Base-by-base conservation (phyloP, 2,888 invertebrate genomes). In the Tenodera sinensis region DNA sequence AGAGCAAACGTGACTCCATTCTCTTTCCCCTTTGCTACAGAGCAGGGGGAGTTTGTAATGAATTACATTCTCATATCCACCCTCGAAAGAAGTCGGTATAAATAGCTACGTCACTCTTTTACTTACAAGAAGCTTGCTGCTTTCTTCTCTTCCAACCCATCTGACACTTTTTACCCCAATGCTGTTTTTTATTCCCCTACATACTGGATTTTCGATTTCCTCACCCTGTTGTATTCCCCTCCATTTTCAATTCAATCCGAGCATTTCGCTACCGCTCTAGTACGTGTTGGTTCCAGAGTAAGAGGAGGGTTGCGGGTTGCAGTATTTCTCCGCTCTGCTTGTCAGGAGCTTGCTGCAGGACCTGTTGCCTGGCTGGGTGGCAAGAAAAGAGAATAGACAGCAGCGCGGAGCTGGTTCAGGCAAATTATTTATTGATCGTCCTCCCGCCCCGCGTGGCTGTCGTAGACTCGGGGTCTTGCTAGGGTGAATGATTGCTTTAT, bases 361-460 rank as follows among this genome's bases (percentile, higher is more conserved):
- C 42, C 81, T 87, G 82, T 25, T 71, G 54, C 54, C 54, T 71
- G 54, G 54, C 30, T 28, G 86, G 86, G 30, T 27, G 85, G 85
- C 25, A 47, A 54, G 27, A 47, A 84, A 42, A 85, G 47, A 85
- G 85, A 85, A 85, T 47, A 85, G 85, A 85, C 42, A 85, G 47
- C 47, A 71, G 54, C 54, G 54, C 54, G 54, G 34, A 54, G 42
- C 82, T 83, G 42, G 54, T 71, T 71, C 54, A 87, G 83, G 87
- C 83, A 87, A 87, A 87, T 87, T 87, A 87, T 87, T 87, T 87
- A 87, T 87, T 87, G 87, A 87, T 87, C 87, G 71, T 34, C n/a
- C 81, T 30, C 28, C 82, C 30, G 28, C 28, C 15, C 28, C 34
- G 42, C 85, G 20, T 85, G 85, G 85, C 27, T 47, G n/a, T 71